Evolutionary conservation across 2,797 vertebrate species (phyloP), one percentile per base, ranked within the genome.

Genomic region (Gouania willdenowi): DNA sequence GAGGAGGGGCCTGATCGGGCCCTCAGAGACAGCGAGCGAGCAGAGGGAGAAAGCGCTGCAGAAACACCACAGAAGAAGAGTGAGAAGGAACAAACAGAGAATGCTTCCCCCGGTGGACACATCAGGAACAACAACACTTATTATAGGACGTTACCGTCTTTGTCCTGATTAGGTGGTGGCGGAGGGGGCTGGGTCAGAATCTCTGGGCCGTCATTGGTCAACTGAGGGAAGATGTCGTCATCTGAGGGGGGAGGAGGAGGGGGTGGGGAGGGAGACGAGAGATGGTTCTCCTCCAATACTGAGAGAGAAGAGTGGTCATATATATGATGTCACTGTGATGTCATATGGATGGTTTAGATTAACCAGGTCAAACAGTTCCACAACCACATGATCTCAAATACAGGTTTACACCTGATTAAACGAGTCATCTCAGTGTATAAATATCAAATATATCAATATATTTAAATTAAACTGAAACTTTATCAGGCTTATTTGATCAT

Each of bases 21-120:
- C 65, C 87, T 81, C 38, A 88, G 47, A 28, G 87, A 89, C 18
- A 84, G 57, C 37, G 86, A 88, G 67, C 86, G 81, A 8, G 72
- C 12, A 33, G 68, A 43, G 7, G 83, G 79, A 2, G 84, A 8
- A 71, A 71, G 41, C 51, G 68, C n/a, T n/a, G n/a, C n/a, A 6
- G 41, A 19, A 25, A 25, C 6, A 13, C 5, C 13, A 39, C 1
- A 17, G 12, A 26, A 44, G 4, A 17, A 27, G 8, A 25, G 12
- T n/a, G n/a, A n/a, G n/a, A n/a, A n/a, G n/a, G n/a, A n/a, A n/a
- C n/a, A n/a, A n/a, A n/a, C n/a, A n/a, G n/a, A n/a, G n/a, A n/a
- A n/a, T n/a, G n/a, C n/a, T n/a, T n/a, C n/a, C n/a, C n/a, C n/a
- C n/a, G n/a, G 13, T 14, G 13, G 3, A 14, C 14, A 13, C n/a